phyloP scores from a whole-genome alignment of 2,888 invertebrate genomes.

The Dynastes grantii region DNA sequence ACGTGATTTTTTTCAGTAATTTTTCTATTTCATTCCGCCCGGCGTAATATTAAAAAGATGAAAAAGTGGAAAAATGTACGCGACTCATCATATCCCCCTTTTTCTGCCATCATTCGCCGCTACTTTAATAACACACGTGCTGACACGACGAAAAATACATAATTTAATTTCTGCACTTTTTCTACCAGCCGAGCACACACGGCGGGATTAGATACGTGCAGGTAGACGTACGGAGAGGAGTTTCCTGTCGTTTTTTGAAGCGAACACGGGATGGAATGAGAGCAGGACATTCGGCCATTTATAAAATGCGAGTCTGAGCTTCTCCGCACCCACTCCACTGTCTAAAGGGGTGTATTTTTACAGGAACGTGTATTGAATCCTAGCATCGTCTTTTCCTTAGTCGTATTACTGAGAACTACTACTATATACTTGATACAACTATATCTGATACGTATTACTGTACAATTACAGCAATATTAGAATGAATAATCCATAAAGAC shows the following conservation, averaged over 20 bases:
- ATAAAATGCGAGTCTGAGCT: slow-evolving; percentile 45
- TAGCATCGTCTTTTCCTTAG: not conserved
- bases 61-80: not conserved
- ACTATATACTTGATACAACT: slow-evolving; percentile 17
- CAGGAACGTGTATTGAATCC: slow-evolving; percentile 67
- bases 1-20: not conserved
- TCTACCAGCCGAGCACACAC: slow-evolving; percentile 23
- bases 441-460: slow-evolving; percentile 10
- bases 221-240: slow-evolving; percentile 3
- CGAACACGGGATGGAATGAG: slow-evolving; percentile 61
- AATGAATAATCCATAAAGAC: too few relatives aligned
- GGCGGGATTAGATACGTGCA: slow-evolving; percentile 44
- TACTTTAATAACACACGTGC: slow-evolving; percentile 43
- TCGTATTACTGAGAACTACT: not conserved
- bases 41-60: not conserved
- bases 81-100: slow-evolving; percentile 23
- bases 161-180: slow-evolving; percentile 47
- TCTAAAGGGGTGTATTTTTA: slow-evolving; percentile 65
- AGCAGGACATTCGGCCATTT: slow-evolving; percentile 54
- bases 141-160: slow-evolving; percentile 44
- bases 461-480: too few relatives aligned
- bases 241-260: slow-evolving; percentile 20
- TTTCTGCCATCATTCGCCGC: slow-evolving; percentile 26
- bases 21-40: not conserved
- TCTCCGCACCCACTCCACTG: slow-evolving; percentile 52